Percentiles rank a stretch among this genome's conserved stretches.
Conservation (phyloP, 2,888 invertebrate genomes). For the Synanthedon andrenaeformis region DNA sequence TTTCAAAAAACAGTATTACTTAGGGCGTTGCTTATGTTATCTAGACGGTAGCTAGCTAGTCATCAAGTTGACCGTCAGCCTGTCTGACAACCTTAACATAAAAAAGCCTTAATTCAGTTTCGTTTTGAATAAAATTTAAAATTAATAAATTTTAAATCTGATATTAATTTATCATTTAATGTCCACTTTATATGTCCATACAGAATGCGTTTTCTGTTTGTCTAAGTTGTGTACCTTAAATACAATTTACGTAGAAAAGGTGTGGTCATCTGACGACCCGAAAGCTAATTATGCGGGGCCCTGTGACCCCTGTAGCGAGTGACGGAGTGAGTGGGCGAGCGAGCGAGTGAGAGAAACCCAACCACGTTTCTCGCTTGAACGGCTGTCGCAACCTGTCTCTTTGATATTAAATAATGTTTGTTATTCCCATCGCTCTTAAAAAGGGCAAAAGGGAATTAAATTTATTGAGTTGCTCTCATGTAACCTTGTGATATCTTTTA, state of each 20-base stretch:
- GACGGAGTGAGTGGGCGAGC: not conserved
- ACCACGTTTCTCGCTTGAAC: not conserved
- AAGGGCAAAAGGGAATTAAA: not conserved
- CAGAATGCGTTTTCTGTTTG: too few relatives aligned
- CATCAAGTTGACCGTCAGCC: too few relatives aligned
- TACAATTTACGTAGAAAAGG: not conserved
- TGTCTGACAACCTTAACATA: too few relatives aligned
- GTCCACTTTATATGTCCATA: too few relatives aligned
- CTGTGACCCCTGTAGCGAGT: not conserved
- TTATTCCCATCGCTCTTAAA: not conserved
- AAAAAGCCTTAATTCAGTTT: not conserved
- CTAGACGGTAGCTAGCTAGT: too few relatives aligned
- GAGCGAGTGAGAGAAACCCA: not conserved
- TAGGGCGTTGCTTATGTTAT: too few relatives aligned
- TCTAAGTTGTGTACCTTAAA: too few relatives aligned
- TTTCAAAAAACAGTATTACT: too few relatives aligned
- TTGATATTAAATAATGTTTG: not conserved
- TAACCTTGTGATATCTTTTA: too few relatives aligned
- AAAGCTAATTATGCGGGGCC: not conserved
- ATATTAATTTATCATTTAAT: too few relatives aligned
- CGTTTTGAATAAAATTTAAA: constrained; percentile 1
- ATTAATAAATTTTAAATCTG: too few relatives aligned
- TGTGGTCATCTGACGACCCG: not conserved
- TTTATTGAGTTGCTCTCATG: too few relatives aligned
- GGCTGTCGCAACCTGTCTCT: not conserved